Evolutionary conservation across 2,888 invertebrate genomes (phyloP), one percentile per base, ranked within the genome.

Genomic region (Athrips mouffetella): DNA sequence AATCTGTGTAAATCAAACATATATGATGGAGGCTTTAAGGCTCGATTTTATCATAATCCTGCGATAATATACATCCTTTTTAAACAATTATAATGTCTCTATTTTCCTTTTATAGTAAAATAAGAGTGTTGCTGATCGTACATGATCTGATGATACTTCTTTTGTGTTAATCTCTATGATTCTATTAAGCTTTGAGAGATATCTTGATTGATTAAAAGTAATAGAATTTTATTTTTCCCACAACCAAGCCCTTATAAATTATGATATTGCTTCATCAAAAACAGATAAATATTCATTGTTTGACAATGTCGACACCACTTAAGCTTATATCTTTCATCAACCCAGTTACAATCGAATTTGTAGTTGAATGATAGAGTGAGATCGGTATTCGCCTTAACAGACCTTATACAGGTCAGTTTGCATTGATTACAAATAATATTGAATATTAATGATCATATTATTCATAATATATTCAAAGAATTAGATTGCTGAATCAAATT

Each of bases 361-460:
- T 27, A 41, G 13, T n/a, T n/a, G n/a, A n/a, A n/a, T 15, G 20
- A 20, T 37, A n/a, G 3, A 25, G 11, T 45, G 20, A 23, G 11
- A 15, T 21, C 15, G 23, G 31, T 30, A 33, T 21, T 2, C 42
- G 37, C 47, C 48, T 45, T 45, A 45, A 25, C 35, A 15, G 20
- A 25, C 21, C 16, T 15, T 8, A 37, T 6, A 35, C 33, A 31
- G 41, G 21, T 23, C 25, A 33, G 21, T 31, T 31, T 25, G 72
- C 73, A 68, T 75, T 65, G 69, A 73, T 72, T 67, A 63, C 57
- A 62, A 65, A 66, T 67, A 70, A 70, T 75, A 75, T 76, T 72
- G 68, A 73, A 76, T 71, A 58, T 73, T 74, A 77, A 81, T 76
- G 69, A 65, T 63, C 54, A 71, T 74, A 73, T 75, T 72, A 76